phyloP scores from a whole-genome alignment of 2,797 vertebrate species.

The Lutjanus argentimaculatus region DNA sequence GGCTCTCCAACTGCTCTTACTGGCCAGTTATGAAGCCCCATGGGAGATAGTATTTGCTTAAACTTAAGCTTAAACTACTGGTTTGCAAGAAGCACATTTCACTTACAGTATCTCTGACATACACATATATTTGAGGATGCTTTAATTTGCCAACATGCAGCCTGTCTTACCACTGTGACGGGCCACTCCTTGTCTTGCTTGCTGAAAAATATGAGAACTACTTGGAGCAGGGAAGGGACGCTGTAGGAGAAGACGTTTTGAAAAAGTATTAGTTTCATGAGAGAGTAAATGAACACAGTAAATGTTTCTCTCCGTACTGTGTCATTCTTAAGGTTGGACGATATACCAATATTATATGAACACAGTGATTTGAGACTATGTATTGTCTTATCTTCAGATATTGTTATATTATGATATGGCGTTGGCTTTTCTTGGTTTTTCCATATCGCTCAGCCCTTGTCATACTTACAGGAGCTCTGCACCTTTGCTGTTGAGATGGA shows the following conservation, averaged over 20 bases:
- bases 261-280: neutral
- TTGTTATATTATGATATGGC: too few species aligned
- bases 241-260: conserved; percentile 5
- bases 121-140: neutral
- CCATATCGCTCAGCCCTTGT: neutral
- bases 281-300: neutral
- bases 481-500: conserved; percentile 25
- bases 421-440: too few species aligned
- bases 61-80: too few species aligned
- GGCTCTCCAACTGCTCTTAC: conserved; percentile 26
- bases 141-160: neutral
- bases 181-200: neutral
- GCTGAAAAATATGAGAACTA: neutral
- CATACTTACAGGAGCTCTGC: conserved; percentile 61
- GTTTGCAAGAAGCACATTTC: neutral
- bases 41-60: neutral
- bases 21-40: neutral
- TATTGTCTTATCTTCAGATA: too few species aligned
- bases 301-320: neutral
- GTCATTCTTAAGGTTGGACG: too few species aligned
- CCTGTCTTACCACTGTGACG: conserved; percentile 51
- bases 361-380: too few species aligned
- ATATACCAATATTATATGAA: too few species aligned
- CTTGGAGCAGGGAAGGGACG: neutral
- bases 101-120: neutral